Percentiles rank a stretch among this genome's conserved stretches.
phyloP scores from a whole-genome alignment of 2,113 vertebrate genomes.

The Uria lomvia region DNA sequence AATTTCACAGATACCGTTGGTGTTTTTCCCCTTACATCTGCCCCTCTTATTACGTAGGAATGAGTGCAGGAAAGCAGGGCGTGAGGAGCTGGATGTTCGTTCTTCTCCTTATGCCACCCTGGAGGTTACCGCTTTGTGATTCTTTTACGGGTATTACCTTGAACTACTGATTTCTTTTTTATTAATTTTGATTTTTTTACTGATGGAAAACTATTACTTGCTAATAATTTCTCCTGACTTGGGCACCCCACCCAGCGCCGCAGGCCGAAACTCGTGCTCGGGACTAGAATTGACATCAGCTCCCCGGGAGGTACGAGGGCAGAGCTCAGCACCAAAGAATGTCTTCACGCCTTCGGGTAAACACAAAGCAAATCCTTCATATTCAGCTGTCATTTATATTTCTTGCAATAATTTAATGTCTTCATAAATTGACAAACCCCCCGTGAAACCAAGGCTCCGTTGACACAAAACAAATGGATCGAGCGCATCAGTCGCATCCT shows the following conservation, averaged over 20 bases:
- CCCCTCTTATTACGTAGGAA: not conserved
- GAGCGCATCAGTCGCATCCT: fast-evolving
- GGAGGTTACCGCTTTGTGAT: not conserved
- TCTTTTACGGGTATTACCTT: not conserved
- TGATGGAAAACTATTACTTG: not conserved
- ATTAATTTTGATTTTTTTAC: not conserved
- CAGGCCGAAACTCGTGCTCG: not conserved
- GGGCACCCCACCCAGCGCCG: not conserved
- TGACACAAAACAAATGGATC: not conserved
- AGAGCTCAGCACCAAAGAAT: not conserved
- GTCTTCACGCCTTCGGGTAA: not conserved
- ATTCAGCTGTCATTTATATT: not conserved
- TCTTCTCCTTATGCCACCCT: not conserved
- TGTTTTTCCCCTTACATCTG: not conserved
- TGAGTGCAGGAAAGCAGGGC: not conserved
- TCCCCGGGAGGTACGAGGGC: not conserved
- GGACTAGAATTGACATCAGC: not conserved
- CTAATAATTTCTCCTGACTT: not conserved
- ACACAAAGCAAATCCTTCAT: not conserved
- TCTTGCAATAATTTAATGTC: not conserved
- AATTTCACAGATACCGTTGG: not conserved
- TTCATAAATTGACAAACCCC: not conserved
- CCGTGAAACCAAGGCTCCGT: not conserved
- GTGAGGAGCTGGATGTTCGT: fast-evolving
- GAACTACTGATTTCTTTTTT: not conserved